Evolutionary conservation across 2,888 invertebrate species (phyloP), one percentile per base, ranked within the genome.

Genomic region (Heteropelma amictum): DNA sequence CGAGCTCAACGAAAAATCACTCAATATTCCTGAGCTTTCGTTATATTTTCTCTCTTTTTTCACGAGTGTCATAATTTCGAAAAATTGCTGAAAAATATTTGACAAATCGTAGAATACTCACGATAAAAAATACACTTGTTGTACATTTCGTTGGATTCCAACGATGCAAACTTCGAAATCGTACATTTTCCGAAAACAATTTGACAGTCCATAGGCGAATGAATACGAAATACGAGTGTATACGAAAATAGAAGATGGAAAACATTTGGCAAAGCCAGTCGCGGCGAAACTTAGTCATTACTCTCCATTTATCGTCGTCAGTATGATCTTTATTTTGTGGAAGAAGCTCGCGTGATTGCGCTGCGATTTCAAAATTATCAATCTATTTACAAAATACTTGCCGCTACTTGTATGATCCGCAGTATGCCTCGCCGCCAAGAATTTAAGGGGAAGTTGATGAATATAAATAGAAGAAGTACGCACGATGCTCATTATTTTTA

Each of bases 131-230:
- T n/a, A n/a, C n/a, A n/a, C n/a, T n/a, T n/a, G n/a, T n/a, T n/a
- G n/a, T n/a, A n/a, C n/a, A n/a, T n/a, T n/a, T n/a, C n/a, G 45
- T 53, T 45, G 42, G 60, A 14, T 42, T 51, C 10, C 7, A 0
- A 40, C 10, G 21, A 28, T 26, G 12, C 17, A 33, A 12, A 28
- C 54, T 26, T 58, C 8, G 21, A 12, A 30, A 53, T 35, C 19
- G 30, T 65, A 49, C 70, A 42, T 65, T 74, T 70, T 74, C 70
- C 53, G 70, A 74, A 74, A 70, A 74, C 65, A 74, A 74, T 74
- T 74, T 70, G 74, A 70, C 70, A 70, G 47, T 64, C 60, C 42
- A 17, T 47, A 40, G n/a, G n/a, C 45, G 51, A 65, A 56, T 45
- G 35, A 28, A 45, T 14, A 28, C 35, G 26, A 49, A 64, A n/a